Base-by-base conservation (phyloP, 2,888 invertebrate species). In the Pyralis farinalis region DNA sequence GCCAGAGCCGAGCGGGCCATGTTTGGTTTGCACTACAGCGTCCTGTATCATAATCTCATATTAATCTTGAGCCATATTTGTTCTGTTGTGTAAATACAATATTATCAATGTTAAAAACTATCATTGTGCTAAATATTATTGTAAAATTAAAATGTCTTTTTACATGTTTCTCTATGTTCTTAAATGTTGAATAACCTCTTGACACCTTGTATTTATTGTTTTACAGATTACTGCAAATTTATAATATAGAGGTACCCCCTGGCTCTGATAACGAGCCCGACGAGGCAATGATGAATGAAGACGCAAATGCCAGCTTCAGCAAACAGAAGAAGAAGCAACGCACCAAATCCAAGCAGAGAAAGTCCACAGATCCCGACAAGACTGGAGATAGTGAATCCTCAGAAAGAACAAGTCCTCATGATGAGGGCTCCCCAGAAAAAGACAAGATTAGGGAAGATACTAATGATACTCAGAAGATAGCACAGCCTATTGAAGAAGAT, bases 161-260 rank as follows among this genome's bases (percentile, higher is more conserved):
- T n/a, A n/a, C n/a, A n/a, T n/a, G n/a, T n/a, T n/a, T n/a, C n/a
- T n/a, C n/a, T n/a, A n/a, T n/a, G n/a, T n/a, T n/a, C n/a, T n/a
- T n/a, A n/a, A n/a, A n/a, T n/a, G n/a, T n/a, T n/a, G n/a, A n/a
- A n/a, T n/a, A n/a, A n/a, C n/a, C n/a, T n/a, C n/a, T n/a, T n/a
- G n/a, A n/a, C 25, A 35, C 32, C 6, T 34, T 4, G 0, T 34
- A 6, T 27, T 55, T 51, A 44, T n/a, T 40, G 9, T 27, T 29
- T 66, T 75, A 0, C 77, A 96, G 96, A 68, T 89, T 96, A 53
- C 85, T 95, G n/a, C 92, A 93, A 76, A 92, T 93, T 56, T 92
- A 94, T 76, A 93, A 95, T 60, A 90, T 95, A 41, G 92, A 92
- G 57, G 82, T 91, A 7, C 91, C 92, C 49, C 93, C 92, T 0